Percentiles rank a stretch among this genome's conserved stretches.
phyloP scores from a whole-genome alignment of 2,797 vertebrate species.

The Galaxias olidus region DNA sequence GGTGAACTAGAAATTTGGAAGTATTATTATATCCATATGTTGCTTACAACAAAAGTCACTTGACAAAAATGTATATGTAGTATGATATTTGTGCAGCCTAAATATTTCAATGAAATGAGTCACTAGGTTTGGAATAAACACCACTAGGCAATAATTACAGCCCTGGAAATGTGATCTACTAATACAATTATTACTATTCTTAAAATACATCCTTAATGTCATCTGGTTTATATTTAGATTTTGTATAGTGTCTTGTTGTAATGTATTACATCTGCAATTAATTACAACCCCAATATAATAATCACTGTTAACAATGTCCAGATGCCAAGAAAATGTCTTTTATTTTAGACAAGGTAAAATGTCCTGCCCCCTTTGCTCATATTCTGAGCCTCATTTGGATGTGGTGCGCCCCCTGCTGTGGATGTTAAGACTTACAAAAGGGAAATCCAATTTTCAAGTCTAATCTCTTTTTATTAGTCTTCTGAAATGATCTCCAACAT shows the following conservation, averaged over 20 bases:
- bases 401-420: conserved; percentile 37
- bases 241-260: conserved; percentile 35
- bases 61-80: not conserved
- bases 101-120: conserved; percentile 12
- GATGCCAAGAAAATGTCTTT: conserved; percentile 21
- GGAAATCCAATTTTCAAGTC: not conserved
- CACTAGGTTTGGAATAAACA: conserved; percentile 13
- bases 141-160: conserved; percentile 25
- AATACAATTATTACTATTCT: no score
- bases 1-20: not conserved
- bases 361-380: conserved; percentile 10
- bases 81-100: not conserved
- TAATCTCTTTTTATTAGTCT: not conserved
- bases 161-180: conserved; percentile 4
- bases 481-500: not conserved
- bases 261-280: conserved; percentile 31
- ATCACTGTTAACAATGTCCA: conserved; percentile 25
- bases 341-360: conserved; percentile 1
- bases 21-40: not conserved
- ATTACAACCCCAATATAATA: no score
- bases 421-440: conserved; percentile 18
- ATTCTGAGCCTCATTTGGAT: conserved; percentile 22
- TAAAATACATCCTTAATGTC: no score
- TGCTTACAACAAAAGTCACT: not conserved
- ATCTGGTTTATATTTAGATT: conserved; percentile 38